A percentile compares a stretch with the other conserved stretches of the same genome.
phyloP scores from a whole-genome alignment of 2,113 vertebrate genomes.

The Forbesichthys agassizii region DNA sequence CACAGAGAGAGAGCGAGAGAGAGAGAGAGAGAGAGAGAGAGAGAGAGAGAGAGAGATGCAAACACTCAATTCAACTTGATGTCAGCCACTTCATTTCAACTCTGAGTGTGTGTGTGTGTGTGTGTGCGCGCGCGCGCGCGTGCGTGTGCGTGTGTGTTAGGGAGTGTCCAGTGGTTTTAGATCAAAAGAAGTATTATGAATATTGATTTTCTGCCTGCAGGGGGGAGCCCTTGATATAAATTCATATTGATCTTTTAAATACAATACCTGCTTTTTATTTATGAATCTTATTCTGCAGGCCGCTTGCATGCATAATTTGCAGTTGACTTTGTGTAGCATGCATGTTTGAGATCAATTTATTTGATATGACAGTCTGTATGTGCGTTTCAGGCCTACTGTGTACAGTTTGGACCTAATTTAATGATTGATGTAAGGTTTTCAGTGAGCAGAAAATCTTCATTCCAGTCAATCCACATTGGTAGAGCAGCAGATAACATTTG shows the following conservation, averaged over 20 bases:
- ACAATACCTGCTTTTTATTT: conserved; percentile 62
- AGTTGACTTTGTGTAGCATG: conserved; percentile 4
- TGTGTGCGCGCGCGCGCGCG: conserved; percentile 3
- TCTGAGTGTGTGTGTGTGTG: neutral
- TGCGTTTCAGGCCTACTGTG: neutral
- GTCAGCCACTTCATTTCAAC: neutral
- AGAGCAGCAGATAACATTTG: too few species aligned
- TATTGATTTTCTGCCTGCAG: conserved; percentile 73
- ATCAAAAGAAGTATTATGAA: conserved; percentile 66
- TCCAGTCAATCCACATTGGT: too few species aligned
- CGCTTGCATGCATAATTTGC: conserved; percentile 32
- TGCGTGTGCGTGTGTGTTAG: neutral
- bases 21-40: neutral
- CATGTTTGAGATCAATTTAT: conserved; percentile 1
- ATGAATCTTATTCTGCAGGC: conserved; percentile 57
- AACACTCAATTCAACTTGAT: conserved; percentile 25
- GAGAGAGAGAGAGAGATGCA: neutral
- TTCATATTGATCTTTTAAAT: conserved; percentile 73
- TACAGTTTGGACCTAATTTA: neutral
- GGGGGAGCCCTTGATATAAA: conserved; percentile 63
- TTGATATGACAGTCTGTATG: neutral
- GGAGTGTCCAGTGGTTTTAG: neutral
- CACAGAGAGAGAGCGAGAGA: neutral
- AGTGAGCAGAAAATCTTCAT: too few species aligned
- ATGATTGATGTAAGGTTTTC: too few species aligned